Evolutionary conservation across 2,888 invertebrate genomes (phyloP).

Genomic region (Eutolmus rufibarbis): DNA sequence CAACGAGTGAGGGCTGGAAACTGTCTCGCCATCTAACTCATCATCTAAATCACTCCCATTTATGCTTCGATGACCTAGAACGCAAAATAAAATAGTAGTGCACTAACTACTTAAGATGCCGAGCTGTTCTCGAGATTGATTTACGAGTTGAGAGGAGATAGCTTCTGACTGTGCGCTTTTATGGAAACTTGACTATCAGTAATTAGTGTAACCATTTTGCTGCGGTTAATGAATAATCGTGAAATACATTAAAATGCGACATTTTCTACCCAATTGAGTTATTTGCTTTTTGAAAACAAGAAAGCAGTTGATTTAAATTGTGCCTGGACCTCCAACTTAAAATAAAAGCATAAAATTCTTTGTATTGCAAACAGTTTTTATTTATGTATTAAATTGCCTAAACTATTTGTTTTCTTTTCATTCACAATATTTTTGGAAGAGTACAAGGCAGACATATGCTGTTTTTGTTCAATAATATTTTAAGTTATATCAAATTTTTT

Average conservation of each 20-base stretch:
- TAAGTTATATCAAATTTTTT: background rate
- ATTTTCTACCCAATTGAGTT: background rate
- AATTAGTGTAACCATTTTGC: background rate
- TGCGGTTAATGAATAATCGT: background rate
- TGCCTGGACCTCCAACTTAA: too few species aligned
- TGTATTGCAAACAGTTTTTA: conserved; percentile 18
- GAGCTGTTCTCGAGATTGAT: background rate
- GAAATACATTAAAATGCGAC: background rate
- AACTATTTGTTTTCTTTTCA: background rate
- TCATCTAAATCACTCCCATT: background rate
- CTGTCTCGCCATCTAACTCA: background rate
- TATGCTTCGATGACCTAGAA: background rate
- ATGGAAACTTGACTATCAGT: background rate
- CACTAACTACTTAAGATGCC: background rate
- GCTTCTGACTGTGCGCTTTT: background rate
- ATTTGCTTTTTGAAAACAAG: background rate
- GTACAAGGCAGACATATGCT: conserved; percentile 33
- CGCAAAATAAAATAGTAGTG: background rate
- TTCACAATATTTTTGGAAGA: conserved; percentile 32
- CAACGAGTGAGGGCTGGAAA: background rate
- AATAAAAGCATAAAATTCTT: too few species aligned
- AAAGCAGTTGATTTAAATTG: too few species aligned
- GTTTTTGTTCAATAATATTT: conserved; percentile 9
- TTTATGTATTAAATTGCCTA: conserved; percentile 6
- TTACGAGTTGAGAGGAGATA: background rate